phyloP scores from a whole-genome alignment of 2,113 vertebrate genomes.

The Lipotes vexillifer region DNA sequence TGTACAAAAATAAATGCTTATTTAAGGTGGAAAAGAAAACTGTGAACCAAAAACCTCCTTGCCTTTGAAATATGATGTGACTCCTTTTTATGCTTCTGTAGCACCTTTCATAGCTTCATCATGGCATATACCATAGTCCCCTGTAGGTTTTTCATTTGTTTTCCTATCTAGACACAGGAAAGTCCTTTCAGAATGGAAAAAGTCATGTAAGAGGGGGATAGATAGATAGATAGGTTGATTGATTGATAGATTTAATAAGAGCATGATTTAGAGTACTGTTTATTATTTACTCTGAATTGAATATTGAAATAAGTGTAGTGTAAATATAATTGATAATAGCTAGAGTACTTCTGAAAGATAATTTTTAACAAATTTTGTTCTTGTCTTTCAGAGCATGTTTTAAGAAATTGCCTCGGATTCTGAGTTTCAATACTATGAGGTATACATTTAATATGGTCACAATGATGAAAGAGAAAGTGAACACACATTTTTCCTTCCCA shows the following conservation, averaged over 20 bases:
- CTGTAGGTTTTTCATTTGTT: background rate
- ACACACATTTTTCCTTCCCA: constrained; percentile 98
- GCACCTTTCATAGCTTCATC: background rate
- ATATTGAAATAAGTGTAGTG: background rate
- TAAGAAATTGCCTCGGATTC: constrained; percentile 97
- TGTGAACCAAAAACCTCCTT: background rate
- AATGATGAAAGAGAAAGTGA: constrained; percentile 99
- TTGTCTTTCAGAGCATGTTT: constrained; percentile 91
- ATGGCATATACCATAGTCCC: background rate
- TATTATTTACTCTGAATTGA: background rate
- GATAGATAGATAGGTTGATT: background rate
- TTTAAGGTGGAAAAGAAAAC: background rate
- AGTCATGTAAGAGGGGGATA: background rate
- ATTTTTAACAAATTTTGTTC: constrained; percentile 24
- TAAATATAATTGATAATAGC: background rate
- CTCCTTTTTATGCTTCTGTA: background rate
- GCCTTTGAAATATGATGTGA: background rate
- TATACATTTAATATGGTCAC: constrained; percentile 99
- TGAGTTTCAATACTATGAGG: constrained; percentile 99
- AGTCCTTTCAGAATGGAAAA: background rate
- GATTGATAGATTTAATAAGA: background rate
- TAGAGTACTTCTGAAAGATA: constrained; percentile 5
- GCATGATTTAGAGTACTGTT: background rate
- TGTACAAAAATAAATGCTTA: background rate
- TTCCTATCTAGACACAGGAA: background rate